Evolutionary conservation across 2,113 vertebrate species (phyloP), one percentile per base, ranked within the genome.

Genomic region (Saguinus midas): DNA sequence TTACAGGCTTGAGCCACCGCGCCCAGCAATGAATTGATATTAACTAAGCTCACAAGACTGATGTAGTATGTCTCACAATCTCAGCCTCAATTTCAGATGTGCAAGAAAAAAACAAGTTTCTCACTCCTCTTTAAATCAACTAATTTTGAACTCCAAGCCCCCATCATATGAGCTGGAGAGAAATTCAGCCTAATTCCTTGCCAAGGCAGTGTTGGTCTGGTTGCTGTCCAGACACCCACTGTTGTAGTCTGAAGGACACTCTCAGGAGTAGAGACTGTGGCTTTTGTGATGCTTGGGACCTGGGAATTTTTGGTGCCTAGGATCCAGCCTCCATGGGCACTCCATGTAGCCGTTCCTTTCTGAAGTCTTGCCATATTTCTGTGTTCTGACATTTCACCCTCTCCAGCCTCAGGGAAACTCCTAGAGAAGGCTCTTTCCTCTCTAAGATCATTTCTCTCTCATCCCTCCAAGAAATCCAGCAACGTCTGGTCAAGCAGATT

Each of bases 101-200:
- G 20, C 43, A 45, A 84, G 78, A 88, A 88, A 90, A 92, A 94
- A 6, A 4, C 27, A 88, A 61, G 20, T 78, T 55, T 87, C 48
- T 55, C 58, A 95, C 90, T 55, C 7, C 48, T 92, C 61, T 89
- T 96, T 75, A 81, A 96, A 82, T 68, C 40, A 76, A 50, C 43
- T 92, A 76, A 94, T 23, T 92, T 68, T 94, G 76, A 92, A 96
- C 40, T 88, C 50, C 16, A 88, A 52, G 78, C 3, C 32, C 14
- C 76, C 23, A 89, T 80, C n/a, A 45, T 45, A 55, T 21, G 55
- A 45, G 27, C 52, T 93, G 37, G 35, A 89, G 32, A n/a, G 45
- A 79, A 92, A 85, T 84, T 52, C 32, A 85, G 40, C 17, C 10
- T 48, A 89, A 52, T 70, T 88, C 27, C 73, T 80, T 80, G 52